phyloP scores from a whole-genome alignment of 2,113 vertebrate genomes.

The Clarias batrachus region DNA sequence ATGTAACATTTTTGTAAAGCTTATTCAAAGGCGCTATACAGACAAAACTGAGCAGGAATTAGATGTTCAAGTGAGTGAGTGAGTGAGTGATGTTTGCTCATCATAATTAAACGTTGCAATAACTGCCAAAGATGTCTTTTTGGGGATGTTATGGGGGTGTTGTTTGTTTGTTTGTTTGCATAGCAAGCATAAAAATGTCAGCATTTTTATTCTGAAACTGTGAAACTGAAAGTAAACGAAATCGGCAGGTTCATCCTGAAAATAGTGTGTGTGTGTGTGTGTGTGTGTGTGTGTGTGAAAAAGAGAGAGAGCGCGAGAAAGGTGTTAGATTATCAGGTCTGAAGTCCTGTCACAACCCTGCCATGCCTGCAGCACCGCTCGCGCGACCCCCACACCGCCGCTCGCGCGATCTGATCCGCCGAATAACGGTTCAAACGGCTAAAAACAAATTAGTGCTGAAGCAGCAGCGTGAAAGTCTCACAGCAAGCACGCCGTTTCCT shows the following conservation, averaged over 20 bases:
- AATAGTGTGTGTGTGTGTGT: not conserved
- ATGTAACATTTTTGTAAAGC: too few relatives aligned
- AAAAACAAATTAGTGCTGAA: not conserved
- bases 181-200: not conserved
- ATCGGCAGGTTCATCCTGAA: not conserved
- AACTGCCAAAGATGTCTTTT: not conserved
- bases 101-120: too few relatives aligned
- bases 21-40: too few relatives aligned
- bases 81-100: too few relatives aligned
- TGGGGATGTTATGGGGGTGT: not conserved
- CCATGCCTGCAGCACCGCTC: not conserved
- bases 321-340: not conserved
- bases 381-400: not conserved
- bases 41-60: too few relatives aligned
- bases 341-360: not conserved
- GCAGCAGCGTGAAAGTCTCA: not conserved
- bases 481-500: not conserved
- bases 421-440: conserved; percentile 17
- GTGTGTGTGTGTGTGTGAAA: too few relatives aligned
- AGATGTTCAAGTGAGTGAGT: too few relatives aligned
- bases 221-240: not conserved
- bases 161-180: not conserved
- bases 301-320: not conserved
- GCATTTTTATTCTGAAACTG: not conserved
- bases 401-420: not conserved